These are phyloP conservation scores for Drymodes brunneopygia DNA, from an alignment of 2,113 vertebrate genomes.

Conservation along the genomic window DNA sequence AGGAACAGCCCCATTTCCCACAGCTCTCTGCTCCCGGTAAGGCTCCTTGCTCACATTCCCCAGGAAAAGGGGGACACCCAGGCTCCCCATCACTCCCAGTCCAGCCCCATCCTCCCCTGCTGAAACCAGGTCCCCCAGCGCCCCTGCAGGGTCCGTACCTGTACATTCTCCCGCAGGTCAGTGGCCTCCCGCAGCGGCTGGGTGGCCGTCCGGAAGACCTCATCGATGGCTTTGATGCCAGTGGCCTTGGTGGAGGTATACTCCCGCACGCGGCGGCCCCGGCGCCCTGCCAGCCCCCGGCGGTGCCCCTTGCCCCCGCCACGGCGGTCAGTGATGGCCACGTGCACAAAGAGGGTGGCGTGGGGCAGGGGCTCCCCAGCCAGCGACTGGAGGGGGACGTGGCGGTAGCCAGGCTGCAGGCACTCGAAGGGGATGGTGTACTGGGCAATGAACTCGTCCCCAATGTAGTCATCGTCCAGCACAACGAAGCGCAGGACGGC, in stretches of 20 bases:
- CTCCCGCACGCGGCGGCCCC: conserved; percentile 83
- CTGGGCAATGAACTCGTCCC: conserved; percentile 92
- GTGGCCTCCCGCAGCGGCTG: conserved; percentile 89
- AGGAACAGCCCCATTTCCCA: fast-evolving
- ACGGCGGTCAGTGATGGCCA: conserved; percentile 87
- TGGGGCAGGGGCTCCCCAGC: conserved; percentile 85
- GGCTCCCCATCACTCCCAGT: neutral
- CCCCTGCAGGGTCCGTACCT: conserved; percentile 62
- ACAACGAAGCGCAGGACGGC: conserved; percentile 87
- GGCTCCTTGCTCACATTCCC: fast-evolving
- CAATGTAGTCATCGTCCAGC: conserved; percentile 89
- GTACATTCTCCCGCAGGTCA: conserved; percentile 89
- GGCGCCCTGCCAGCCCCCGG: conserved; percentile 83
- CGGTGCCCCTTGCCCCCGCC: conserved; percentile 87
- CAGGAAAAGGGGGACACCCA: fast-evolving
- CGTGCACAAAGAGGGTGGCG: conserved; percentile 86
- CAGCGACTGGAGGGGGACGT: conserved; percentile 86
- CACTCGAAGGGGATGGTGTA: conserved; percentile 93
- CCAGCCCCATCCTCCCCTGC: fast-evolving
- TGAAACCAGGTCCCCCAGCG: fast-evolving
- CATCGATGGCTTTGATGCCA: conserved; percentile 88
- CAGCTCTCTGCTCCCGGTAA: neutral
- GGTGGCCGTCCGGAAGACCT: conserved; percentile 87
- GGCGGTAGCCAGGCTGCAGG: conserved; percentile 88
- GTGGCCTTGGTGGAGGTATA: conserved; percentile 88